Percentiles rank a stretch among this genome's conserved stretches.
Conservation (phyloP, 2,888 invertebrate species). For the Apamea sordens region DNA sequence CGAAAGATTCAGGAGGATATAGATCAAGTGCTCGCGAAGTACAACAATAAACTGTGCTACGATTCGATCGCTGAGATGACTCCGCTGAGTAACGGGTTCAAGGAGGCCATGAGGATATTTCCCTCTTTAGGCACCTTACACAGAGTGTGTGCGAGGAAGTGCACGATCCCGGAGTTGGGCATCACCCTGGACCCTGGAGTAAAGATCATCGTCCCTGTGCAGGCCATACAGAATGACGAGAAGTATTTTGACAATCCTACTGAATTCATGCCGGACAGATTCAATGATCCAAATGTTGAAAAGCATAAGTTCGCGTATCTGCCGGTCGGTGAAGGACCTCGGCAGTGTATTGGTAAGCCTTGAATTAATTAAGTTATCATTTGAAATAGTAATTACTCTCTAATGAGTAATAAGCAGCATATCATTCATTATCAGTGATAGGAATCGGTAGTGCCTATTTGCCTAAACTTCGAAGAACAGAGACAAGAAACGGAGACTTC, state of each 20-base stretch:
- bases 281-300: constrained; percentile 63
- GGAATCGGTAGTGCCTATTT: no score
- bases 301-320: constrained; percentile 73
- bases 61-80: constrained; percentile 79
- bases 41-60: constrained; percentile 79
- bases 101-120: constrained; percentile 79
- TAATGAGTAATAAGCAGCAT: neutral
- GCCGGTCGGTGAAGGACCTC: constrained; percentile 81
- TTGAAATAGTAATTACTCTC: constrained; percentile 5
- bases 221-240: constrained; percentile 80
- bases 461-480: no score
- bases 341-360: constrained; percentile 79
- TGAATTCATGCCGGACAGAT: constrained; percentile 77
- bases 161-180: constrained; percentile 73
- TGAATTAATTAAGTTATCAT: neutral
- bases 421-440: no score
- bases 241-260: constrained; percentile 78
- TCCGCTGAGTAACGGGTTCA: constrained; percentile 75
- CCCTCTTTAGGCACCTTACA: constrained; percentile 77
- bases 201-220: constrained; percentile 77
- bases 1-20: constrained; percentile 79
- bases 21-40: constrained; percentile 75
- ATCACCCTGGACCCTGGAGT: constrained; percentile 80
- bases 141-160: constrained; percentile 74
- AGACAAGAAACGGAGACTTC: no score